phyloP scores from a whole-genome alignment of 2,113 vertebrate species.

The Hydrolagus affinis region DNA sequence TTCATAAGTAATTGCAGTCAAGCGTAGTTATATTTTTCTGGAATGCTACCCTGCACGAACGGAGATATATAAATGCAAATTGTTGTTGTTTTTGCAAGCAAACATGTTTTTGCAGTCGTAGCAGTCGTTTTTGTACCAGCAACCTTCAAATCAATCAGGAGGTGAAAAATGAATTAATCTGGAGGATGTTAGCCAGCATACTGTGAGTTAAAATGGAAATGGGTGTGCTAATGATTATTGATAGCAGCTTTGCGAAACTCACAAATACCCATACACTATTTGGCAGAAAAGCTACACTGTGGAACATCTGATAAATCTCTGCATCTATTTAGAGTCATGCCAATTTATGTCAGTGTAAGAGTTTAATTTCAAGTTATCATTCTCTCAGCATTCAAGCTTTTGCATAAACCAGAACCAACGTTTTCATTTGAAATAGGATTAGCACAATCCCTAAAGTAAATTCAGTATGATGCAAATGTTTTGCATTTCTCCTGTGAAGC shows the following conservation, averaged over 20 bases:
- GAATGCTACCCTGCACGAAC: too few relatives aligned
- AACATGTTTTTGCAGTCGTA: too few relatives aligned
- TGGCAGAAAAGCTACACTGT: background rate
- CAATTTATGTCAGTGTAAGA: background rate
- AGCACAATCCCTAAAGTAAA: background rate
- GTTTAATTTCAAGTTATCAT: background rate
- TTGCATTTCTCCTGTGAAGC: background rate
- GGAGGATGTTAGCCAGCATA: too few relatives aligned
- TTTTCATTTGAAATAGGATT: background rate
- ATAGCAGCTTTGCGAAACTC: slow-evolving; percentile 9
- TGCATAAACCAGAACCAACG: background rate
- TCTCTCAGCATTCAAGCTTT: background rate
- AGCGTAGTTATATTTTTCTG: too few relatives aligned
- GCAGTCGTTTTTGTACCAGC: too few relatives aligned
- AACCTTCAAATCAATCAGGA: too few relatives aligned
- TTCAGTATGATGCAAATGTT: background rate
- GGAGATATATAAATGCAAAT: too few relatives aligned
- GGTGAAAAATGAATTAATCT: too few relatives aligned
- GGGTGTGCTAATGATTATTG: slow-evolving; percentile 2
- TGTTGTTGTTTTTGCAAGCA: too few relatives aligned
- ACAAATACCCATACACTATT: background rate
- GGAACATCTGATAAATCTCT: background rate
- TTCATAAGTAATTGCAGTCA: too few relatives aligned
- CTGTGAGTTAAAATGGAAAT: background rate
- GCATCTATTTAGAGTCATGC: background rate